A percentile compares a stretch with the other conserved stretches of the same genome.
phyloP scores from a whole-genome alignment of 2,113 vertebrate genomes.

The Aythya baeri region DNA sequence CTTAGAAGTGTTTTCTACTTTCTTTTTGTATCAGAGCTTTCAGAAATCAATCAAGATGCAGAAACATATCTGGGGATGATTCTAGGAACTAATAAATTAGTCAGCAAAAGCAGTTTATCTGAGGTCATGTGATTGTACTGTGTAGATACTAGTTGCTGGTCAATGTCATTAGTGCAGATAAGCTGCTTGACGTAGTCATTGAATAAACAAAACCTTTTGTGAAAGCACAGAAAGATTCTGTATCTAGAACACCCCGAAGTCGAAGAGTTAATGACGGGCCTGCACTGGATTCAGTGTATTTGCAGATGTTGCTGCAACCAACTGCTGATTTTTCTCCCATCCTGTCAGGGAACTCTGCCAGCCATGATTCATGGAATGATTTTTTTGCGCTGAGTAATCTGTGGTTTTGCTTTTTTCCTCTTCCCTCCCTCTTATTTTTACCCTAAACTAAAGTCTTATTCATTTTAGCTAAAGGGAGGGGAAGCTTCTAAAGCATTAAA shows the following conservation, averaged over 20 bases:
- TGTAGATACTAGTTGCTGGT: neutral
- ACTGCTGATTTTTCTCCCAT: constrained; percentile 71
- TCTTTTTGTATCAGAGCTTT: neutral
- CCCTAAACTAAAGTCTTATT: constrained; percentile 68
- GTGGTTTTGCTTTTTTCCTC: constrained; percentile 75
- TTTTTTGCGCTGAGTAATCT: constrained; percentile 83
- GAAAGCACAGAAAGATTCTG: neutral
- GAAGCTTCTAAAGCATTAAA: constrained; percentile 60
- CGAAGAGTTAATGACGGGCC: constrained; percentile 70
- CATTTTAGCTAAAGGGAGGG: constrained; percentile 61
- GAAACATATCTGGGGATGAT: neutral
- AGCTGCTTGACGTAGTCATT: neutral
- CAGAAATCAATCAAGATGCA: neutral
- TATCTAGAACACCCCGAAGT: constrained; percentile 18
- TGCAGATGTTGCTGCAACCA: constrained; percentile 78
- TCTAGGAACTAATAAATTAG: neutral
- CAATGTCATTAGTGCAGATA: neutral
- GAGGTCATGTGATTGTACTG: neutral
- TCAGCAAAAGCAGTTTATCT: neutral
- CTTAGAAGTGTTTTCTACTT: neutral
- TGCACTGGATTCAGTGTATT: constrained; percentile 58
- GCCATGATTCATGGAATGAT: constrained; percentile 84
- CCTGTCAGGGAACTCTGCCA: constrained; percentile 77
- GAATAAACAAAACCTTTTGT: neutral
- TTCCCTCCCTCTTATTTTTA: constrained; percentile 63